Base-by-base conservation (phyloP, 2,888 invertebrate species). In the Microctonus hyperodae region DNA sequence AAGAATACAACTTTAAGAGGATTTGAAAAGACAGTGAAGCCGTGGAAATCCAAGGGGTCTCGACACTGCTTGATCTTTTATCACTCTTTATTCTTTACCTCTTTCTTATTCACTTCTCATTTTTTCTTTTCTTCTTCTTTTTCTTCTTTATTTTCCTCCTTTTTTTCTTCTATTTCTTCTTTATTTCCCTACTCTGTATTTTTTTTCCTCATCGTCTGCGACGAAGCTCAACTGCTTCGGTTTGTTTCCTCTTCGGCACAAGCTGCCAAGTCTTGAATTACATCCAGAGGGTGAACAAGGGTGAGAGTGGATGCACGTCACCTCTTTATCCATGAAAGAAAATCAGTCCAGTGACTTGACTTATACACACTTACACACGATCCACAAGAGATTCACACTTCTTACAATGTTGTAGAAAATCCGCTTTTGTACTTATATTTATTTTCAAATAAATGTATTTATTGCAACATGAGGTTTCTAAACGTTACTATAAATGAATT, bases 1-100 rank as follows among this genome's bases (percentile, higher is more conserved):
- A 83, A 79, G 83, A 83, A 83, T 83, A 83, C 83, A 81, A 82
- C 78, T 82, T 83, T 83, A 83, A 83, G 83, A 83, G 83, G 83
- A 83, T 83, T 83, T 77, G 75, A 71, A 72, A 76, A 78, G 78
- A 81, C 81, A 79, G 76, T 72, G 83, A 83, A 83, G 83, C 83
- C 83, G 81, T 83, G 82, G 83, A 83, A 83, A 82, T 79, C 81
- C 75, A 72, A 79, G 81, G 83, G 83, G 83, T 82, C 81, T 80
- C 78, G 78, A 78, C 80, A 78, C 80, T 79, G 79, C 79, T 81
- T 81, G 79, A 82, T 80, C 79, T 81, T 75, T 75, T 70, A 73
- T 70, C 68, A 73, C 70, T 67, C 25, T 63, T 65, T 57, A 28
- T 58, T 69, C 70, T 65, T 33, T 59, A 31, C 35, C 56, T 35